Base-by-base conservation (phyloP, 2,113 vertebrate genomes). In the Dromaius novaehollandiae region DNA sequence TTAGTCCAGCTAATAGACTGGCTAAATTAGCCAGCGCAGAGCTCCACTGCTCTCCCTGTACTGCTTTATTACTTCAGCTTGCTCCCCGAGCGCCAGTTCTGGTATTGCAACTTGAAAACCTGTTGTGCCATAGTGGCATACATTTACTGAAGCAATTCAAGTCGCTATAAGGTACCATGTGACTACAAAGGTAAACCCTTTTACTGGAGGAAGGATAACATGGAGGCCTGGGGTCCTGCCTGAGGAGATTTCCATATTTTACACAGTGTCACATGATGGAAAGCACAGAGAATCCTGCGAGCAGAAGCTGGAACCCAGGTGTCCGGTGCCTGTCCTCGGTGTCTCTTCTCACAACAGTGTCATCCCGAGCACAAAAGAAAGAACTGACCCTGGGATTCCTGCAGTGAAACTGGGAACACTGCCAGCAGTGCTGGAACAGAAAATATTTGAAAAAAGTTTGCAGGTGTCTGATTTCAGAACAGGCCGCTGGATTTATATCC, bases 311-410 rank as follows among this genome's bases (percentile, higher is more conserved):
- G 32, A 79, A 20, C 20, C 28, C 0, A 0, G 25, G 56, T 11
- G n/a, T 19, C 7, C 0, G 0, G 46, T 14, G 58, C 48, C 32
- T 32, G 18, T 48, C 82, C 75, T 55, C 46, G 48, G 34, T 6
- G 3, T 26, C 56, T 94, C 25, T 42, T 76, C 58, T 58, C 44
- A 40, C n/a, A 85, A 8, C 20, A 75, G 14, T 36, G 56, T 28
- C 74, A 34, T 15, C 30, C 32, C 28, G 63, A 48, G 50, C 26
- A 81, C n/a, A 63, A 28, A 66, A 46, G 34, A 51, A 32, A 19
- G 3, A 21, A 32, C 73, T n/a, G 25, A 85, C 68, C 28, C 24
- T 64, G 56, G 21, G 38, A 73, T 90, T 93, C n/a, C 36, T n/a
- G 64, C 16, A 46, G 21, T 38, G 70, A 44, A 60, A 19, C 22